Base-by-base conservation (phyloP, 2,797 vertebrate genomes). In the Perodicticus potto region DNA sequence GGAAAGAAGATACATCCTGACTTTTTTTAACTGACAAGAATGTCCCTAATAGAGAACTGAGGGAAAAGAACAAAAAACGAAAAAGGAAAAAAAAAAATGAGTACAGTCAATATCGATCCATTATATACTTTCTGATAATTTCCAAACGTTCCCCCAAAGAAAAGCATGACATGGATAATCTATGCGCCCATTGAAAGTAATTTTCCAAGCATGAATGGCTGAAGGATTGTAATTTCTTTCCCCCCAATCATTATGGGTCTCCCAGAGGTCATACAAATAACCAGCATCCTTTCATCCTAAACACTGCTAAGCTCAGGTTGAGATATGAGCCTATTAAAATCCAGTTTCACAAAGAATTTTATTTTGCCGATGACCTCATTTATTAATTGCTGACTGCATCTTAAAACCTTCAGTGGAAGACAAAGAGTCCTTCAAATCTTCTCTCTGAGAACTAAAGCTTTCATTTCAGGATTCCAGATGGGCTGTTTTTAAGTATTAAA, bases 351-450 rank as follows among this genome's bases (percentile, higher is more conserved):
- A 95, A 86, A 49, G 34, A 91, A 77, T 11, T 95, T 97, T 89
- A 89, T 61, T 98, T 97, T 95, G 97, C 69, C 14, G 2, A 78
- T 88, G 86, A 94, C 97, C 94, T 97, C 94, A 92, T 97, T 95
- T 87, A 94, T 97, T 97, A 97, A 98, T 97, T 97, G 86, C 13
- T 23, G 76, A 95, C 73, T 78, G 96, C 85, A 78, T 97, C 95
- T 93, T 96, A 96, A 97, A 97, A 86, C 80, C 69, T 85, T 84
- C 96, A 86, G 25, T 45, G 81, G 69, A 96, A 82, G 81, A 96
- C 95, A 97, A 86, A 97, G 76, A 97, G 86, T 57, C n/a, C 86
- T 95, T 96, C 82, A 89, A 29, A 49, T 16, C 55, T 55, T 97
- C 97, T 93, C 80, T 97, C 32, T 53, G 93, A 96, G 45, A 97